Base-by-base conservation (phyloP, 23 tunicate genomes). In the Oikopleura dioica region DNA sequence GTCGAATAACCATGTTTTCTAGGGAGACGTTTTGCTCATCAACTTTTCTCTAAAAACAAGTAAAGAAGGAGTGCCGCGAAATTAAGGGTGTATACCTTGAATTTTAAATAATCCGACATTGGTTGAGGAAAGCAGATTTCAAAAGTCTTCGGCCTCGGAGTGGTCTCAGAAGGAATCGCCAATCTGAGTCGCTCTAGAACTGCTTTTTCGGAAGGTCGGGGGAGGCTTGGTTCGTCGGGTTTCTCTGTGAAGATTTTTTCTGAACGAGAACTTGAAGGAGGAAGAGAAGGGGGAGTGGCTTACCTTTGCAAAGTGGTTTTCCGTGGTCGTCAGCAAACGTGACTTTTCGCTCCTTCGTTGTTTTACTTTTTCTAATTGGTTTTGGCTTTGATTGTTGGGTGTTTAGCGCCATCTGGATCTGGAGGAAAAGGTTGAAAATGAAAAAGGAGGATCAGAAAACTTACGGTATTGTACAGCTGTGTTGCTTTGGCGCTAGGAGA, bases 311-410 rank as follows among this genome's bases (percentile, higher is more conserved):
- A 16, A 88, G 68, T 36, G 82, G 69, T 1, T 76, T 50, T 5
- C 95, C 95, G n/a, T 81, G 79, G 23, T 78, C 44, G 69, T 88
- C 95, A 0, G 95, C 95, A 81, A 88, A 88, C 24, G 95, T 88
- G 32, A 88, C 95, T 1, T 78, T 58, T 38, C 76, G 82, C 24
- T 75, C 79, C 51, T 85, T 81, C 51, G 58, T 79, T 24, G 0
- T 0, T 51, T 28, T 51, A n/a, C 26, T 28, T 51, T 28, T 51
- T 51, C n/a, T n/a, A n/a, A n/a, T n/a, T n/a, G n/a, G n/a, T n/a
- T n/a, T n/a, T n/a, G n/a, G n/a, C n/a, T n/a, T n/a, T n/a, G n/a
- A n/a, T n/a, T n/a, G n/a, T n/a, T n/a, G n/a, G n/a, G n/a, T n/a
- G n/a, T n/a, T n/a, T n/a, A n/a, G n/a, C n/a, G n/a, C n/a, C n/a